Base-by-base conservation (phyloP, 2,113 vertebrate species). In the Passer montanus region DNA sequence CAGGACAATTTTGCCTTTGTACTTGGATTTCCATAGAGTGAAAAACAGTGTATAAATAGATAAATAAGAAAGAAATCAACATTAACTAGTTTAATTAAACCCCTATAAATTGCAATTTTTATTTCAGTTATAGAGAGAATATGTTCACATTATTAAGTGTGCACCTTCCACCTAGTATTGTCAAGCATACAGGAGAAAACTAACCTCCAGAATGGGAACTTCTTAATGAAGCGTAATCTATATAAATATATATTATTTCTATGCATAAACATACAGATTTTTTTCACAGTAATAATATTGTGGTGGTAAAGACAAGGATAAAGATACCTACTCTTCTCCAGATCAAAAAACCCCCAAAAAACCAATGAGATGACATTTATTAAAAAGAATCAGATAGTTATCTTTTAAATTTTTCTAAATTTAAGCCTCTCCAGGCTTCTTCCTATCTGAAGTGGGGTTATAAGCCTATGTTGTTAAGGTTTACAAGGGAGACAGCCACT, bases 361-460 rank as follows among this genome's bases (percentile, higher is more conserved):
- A 58, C n/a, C n/a, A n/a, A n/a, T n/a, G n/a, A n/a, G n/a, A n/a
- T n/a, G n/a, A n/a, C n/a, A n/a, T n/a, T n/a, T n/a, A n/a, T n/a
- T n/a, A n/a, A 50, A 21, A 33, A 13, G 14, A 21, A 56, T 4
- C 8, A 30, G 7, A 75, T 7, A 4, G 0, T n/a, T 28, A 4
- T 60, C 50, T 63, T 84, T 67, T 52, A 18, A 39, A 2, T 86
- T 62, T 78, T 87, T 67, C 35, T 15, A 39, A 43, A 35, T 47
- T 41, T 39, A 52, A 33, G 20, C 27, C 3, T 43, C 1, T 4
- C 2, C 7, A 13, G 10, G 3, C 2, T 41, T 31, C 6, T 28
- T 11, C 27, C 30, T 37, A 1, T 23, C 2, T 16, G 14, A 62
- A 62, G 18, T 3, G 1, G 6, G 3, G 6, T 52, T 70, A 47